Evolutionary conservation across 2,797 vertebrate genomes (phyloP).

Genomic region (Lycodopsis pacificus): DNA sequence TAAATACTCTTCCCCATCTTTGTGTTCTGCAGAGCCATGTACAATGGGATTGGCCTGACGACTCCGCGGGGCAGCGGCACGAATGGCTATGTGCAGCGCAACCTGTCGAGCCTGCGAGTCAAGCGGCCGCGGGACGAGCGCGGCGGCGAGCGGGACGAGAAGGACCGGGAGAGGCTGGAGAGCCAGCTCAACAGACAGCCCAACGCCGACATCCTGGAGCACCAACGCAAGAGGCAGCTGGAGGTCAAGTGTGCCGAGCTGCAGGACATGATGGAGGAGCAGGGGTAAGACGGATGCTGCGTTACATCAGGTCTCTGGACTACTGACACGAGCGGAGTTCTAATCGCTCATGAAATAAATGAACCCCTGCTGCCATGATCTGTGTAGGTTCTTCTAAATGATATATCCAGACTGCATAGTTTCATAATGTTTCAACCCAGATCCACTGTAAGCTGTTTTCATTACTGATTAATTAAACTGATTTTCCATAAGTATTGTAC

Average conservation of each 20-base stretch:
- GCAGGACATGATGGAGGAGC: constrained; percentile 97
- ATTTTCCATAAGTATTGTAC: too few relatives aligned
- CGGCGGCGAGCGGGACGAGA: constrained; percentile 86
- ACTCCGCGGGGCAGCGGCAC: constrained; percentile 95
- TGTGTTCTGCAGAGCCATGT: constrained; percentile 83
- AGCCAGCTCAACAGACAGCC: constrained; percentile 92
- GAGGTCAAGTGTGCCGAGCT: constrained; percentile 95
- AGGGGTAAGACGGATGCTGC: constrained; percentile 84
- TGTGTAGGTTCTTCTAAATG: not conserved
- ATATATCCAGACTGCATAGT: not conserved
- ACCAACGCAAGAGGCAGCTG: constrained; percentile 94
- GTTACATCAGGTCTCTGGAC: not conserved
- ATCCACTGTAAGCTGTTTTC: too few relatives aligned
- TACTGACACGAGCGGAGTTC: too few relatives aligned
- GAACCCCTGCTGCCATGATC: not conserved
- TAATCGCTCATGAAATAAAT: not conserved
- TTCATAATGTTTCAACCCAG: not conserved
- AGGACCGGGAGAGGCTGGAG: constrained; percentile 90
- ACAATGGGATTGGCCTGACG: constrained; percentile 95
- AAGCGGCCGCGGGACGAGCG: constrained; percentile 89
- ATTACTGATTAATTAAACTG: too few relatives aligned
- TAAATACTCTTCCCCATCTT: not conserved
- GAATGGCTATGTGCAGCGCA: constrained; percentile 95
- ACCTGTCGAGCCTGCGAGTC: constrained; percentile 91
- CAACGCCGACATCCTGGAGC: constrained; percentile 95